These are phyloP conservation scores for Mirza zaza DNA, from an alignment of 2,113 vertebrate genomes.

Conservation along the genomic window DNA sequence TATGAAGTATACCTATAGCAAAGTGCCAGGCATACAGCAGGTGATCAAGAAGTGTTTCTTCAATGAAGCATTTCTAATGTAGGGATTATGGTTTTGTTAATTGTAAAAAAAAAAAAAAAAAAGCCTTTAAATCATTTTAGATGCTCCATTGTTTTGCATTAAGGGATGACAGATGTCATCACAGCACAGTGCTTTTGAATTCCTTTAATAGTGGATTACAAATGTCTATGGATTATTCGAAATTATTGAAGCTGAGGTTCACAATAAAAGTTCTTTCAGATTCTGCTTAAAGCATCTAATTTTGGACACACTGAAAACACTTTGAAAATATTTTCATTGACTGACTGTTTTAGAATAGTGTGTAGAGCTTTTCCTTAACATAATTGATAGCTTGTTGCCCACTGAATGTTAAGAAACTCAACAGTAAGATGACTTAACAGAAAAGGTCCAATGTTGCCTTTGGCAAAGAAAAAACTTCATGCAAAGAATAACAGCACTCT, in stretches of 20 bases:
- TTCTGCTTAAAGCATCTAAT: not conserved
- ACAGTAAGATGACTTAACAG: not conserved
- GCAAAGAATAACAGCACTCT: not conserved
- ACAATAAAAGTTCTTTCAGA: not conserved
- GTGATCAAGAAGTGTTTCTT: not conserved
- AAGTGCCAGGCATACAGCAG: not conserved
- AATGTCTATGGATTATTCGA: not conserved
- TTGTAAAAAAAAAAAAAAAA: not conserved
- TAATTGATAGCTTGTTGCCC: slow-evolving; percentile 18
- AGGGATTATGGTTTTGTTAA: not conserved
- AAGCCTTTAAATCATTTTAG: not conserved
- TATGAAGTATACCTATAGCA: not conserved
- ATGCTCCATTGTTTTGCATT: not conserved
- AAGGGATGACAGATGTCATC: not conserved
- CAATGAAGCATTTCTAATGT: not conserved
- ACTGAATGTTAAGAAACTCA: slow-evolving; percentile 52
- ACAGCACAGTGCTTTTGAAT: not conserved
- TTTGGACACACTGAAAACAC: not conserved
- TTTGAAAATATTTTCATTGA: not conserved
- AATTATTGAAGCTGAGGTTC: not conserved
- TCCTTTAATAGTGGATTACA: not conserved
- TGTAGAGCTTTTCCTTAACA: not conserved
- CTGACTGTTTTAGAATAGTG: not conserved
- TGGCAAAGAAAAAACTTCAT: slow-evolving; percentile 34
- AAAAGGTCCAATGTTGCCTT: slow-evolving; percentile 65